These are phyloP conservation scores for Nemotelus pantherinus DNA, from an alignment of 2,888 invertebrate genomes.

Conservation along the genomic window DNA sequence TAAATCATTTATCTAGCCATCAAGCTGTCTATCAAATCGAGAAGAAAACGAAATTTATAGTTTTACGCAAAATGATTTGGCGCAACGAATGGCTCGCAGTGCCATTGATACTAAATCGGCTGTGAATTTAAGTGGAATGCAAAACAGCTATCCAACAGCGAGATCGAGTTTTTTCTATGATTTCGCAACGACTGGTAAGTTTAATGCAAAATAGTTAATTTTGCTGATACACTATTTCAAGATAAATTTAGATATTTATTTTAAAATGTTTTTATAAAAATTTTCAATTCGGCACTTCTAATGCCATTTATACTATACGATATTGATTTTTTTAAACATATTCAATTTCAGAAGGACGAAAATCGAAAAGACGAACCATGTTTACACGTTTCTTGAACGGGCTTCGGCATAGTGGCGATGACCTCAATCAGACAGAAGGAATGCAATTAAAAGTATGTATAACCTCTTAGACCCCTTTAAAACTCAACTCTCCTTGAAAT, in stretches of 20 bases:
- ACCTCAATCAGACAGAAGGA: conserved; percentile 63
- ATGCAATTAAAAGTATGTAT: conserved; percentile 63
- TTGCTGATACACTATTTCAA: too few species aligned
- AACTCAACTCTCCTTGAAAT: too few species aligned
- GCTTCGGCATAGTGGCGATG: conserved; percentile 62
- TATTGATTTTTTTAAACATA: background rate
- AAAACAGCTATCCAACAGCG: conserved; percentile 63
- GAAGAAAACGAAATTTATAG: conserved; percentile 93
- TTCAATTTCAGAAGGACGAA: conserved; percentile 60
- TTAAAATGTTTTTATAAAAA: too few species aligned
- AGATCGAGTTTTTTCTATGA: conserved; percentile 65
- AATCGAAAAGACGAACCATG: conserved; percentile 63
- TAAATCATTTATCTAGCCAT: conserved; percentile 70
- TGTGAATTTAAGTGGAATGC: conserved; percentile 65
- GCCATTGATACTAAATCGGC: conserved; percentile 70
- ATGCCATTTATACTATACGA: too few species aligned
- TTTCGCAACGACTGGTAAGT: conserved; percentile 64
- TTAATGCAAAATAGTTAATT: too few species aligned
- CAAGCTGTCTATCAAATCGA: conserved; percentile 88
- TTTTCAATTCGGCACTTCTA: too few species aligned
- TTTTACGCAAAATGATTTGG: conserved; percentile 85
- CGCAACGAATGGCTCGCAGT: conserved; percentile 76
- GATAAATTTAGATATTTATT: too few species aligned
- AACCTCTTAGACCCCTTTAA: background rate
- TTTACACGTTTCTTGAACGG: conserved; percentile 64